A percentile compares a stretch with the other conserved stretches of the same genome.
Conservation (phyloP, 2,113 vertebrate genomes). For the Heterocephalus glaber region DNA sequence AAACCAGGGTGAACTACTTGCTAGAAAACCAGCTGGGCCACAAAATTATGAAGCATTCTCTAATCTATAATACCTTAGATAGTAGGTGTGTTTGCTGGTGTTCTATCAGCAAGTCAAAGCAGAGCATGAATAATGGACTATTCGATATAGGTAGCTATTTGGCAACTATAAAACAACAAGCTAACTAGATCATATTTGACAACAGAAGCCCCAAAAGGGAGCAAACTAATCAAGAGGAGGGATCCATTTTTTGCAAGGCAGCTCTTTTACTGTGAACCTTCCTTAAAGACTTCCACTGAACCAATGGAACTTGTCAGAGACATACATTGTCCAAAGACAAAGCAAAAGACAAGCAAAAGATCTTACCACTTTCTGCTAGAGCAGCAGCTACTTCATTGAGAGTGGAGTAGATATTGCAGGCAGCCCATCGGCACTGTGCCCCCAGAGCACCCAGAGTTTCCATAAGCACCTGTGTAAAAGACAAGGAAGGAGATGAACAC, state of each 20-base stretch:
- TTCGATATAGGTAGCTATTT: neutral
- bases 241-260: neutral
- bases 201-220: constrained; percentile 8
- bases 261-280: neutral
- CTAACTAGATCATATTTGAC: constrained; percentile 16
- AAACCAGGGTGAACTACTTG: neutral
- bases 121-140: constrained; percentile 12
- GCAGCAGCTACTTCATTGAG: constrained; percentile 98
- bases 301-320: neutral
- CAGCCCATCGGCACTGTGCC: constrained; percentile 97
- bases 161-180: neutral
- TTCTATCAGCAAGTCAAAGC: neutral
- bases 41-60: neutral
- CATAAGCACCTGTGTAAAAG: constrained; percentile 92
- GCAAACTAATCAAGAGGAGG: neutral
- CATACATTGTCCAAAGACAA: neutral
- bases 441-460: constrained; percentile 96
- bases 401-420: constrained; percentile 99
- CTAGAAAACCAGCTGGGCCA: neutral
- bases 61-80: neutral
- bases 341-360: accelerated
- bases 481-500: neutral
- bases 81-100: neutral
- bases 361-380: constrained; percentile 94
- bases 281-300: neutral